A percentile compares a stretch with the other conserved stretches of the same genome.
Conservation (phyloP, 64 coral and sea anemone genomes). For the Montipora capricornis region DNA sequence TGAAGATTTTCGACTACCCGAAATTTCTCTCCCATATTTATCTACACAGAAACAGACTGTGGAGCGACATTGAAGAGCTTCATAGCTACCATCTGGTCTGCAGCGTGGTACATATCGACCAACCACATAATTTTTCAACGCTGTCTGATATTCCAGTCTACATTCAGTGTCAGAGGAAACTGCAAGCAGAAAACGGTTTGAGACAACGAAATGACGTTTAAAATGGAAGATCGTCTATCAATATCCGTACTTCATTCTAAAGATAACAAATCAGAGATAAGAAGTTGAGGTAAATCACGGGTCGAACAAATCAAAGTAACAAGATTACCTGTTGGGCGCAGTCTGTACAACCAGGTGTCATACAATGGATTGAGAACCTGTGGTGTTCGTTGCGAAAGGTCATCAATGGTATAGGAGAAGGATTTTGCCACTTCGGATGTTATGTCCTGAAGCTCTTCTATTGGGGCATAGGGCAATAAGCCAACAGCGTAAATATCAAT, state of each 20-base stretch:
- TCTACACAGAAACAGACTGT: conserved; percentile 93
- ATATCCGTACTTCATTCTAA: too few relatives aligned
- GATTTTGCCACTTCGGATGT: background rate
- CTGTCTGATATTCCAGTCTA: conserved; percentile 64
- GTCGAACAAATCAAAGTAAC: background rate
- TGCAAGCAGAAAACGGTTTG: background rate
- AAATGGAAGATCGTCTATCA: too few relatives aligned
- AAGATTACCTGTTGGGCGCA: conserved; percentile 6
- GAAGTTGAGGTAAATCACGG: background rate
- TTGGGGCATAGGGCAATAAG: background rate
- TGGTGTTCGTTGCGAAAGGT: conserved; percentile 15
- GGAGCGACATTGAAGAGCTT: conserved; percentile 82
- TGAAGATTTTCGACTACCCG: conserved; percentile 72
- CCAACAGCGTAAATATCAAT: conserved; percentile 55
- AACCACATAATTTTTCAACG: conserved; percentile 78
- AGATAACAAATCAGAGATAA: too few relatives aligned
- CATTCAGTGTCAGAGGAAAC: conserved; percentile 62
- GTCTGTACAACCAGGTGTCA: conserved; percentile 13
- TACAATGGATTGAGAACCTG: conserved; percentile 35
- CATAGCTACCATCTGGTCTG: conserved; percentile 77
- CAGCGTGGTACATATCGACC: conserved; percentile 90
- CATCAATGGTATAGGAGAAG: conserved; percentile 7
- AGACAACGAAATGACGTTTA: background rate
- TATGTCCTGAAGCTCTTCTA: conserved; percentile 17
- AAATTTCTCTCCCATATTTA: conserved; percentile 76